A percentile compares a stretch with the other conserved stretches of the same genome.
These are phyloP conservation scores for Himalopsyche kuldschensis DNA, from an alignment of 2,888 invertebrate species.

Conservation along the genomic window DNA sequence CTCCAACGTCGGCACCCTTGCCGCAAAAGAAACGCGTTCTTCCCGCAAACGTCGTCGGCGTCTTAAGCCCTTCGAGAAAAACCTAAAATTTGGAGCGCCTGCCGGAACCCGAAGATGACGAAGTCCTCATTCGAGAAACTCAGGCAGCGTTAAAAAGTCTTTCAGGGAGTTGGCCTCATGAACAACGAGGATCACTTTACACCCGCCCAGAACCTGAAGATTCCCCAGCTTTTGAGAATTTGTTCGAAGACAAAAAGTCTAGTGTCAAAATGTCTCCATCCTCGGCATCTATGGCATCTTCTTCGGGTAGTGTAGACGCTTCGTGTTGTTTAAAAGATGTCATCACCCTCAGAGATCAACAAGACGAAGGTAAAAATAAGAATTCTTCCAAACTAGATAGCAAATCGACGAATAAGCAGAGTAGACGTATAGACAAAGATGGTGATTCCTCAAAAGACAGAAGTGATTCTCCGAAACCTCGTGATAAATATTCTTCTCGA, in stretches of 20 bases:
- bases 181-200: slow-evolving; percentile 65
- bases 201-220: slow-evolving; percentile 73
- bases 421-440: slow-evolving; percentile 48
- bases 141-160: slow-evolving; percentile 84
- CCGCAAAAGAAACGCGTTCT: slow-evolving; percentile 61
- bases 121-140: slow-evolving; percentile 82
- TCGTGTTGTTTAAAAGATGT: slow-evolving; percentile 70
- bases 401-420: slow-evolving; percentile 39
- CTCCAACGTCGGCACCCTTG: slow-evolving; percentile 50
- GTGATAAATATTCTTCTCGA: slow-evolving; percentile 59
- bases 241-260: slow-evolving; percentile 82
- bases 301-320: slow-evolving; percentile 61
- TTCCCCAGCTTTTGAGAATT: slow-evolving; percentile 79
- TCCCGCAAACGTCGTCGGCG: slow-evolving; percentile 48
- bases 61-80: slow-evolving; percentile 52
- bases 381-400: slow-evolving; percentile 38
- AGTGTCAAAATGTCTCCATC: slow-evolving; percentile 65
- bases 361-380: slow-evolving; percentile 43
- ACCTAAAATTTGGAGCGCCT: slow-evolving; percentile 41
- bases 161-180: slow-evolving; percentile 82
- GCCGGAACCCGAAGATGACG: slow-evolving; percentile 69
- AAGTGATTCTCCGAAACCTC: slow-evolving; percentile 44
- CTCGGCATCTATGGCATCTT: slow-evolving; percentile 62
- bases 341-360: slow-evolving; percentile 56
- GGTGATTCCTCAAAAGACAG: slow-evolving; percentile 39